These are phyloP conservation scores for Saxidomus purpurata DNA, from an alignment of 1,140 invertebrate genomes.

Conservation along the genomic window DNA sequence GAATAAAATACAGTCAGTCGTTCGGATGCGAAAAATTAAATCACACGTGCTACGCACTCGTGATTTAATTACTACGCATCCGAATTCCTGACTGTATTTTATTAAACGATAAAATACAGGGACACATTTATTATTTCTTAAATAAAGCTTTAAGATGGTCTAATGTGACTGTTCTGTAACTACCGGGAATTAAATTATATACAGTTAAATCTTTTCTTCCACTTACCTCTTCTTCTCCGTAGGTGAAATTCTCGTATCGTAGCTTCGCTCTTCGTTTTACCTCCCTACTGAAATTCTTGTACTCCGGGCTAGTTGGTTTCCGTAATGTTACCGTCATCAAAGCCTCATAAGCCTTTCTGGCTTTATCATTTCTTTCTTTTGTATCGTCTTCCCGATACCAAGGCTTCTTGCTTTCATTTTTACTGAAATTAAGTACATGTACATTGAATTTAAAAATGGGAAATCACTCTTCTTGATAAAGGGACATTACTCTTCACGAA, in stretches of 20 bases:
- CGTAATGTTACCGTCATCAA: conserved; percentile 95
- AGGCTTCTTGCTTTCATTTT: conserved; percentile 89
- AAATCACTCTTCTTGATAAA: not conserved
- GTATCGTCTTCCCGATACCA: conserved; percentile 95
- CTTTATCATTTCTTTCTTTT: conserved; percentile 92
- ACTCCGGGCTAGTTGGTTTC: conserved; percentile 90
- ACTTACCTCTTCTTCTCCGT: conserved; percentile 87
- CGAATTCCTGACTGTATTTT: too few relatives aligned
- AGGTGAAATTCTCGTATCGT: conserved; percentile 92
- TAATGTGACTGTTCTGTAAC: too few relatives aligned
- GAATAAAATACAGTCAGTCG: too few relatives aligned
- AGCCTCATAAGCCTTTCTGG: conserved; percentile 95
- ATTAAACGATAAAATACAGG: too few relatives aligned
- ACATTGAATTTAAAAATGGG: not conserved
- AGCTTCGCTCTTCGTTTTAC: conserved; percentile 93
- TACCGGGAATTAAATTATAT: too few relatives aligned
- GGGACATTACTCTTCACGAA: too few relatives aligned
- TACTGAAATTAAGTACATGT: conserved; percentile 81
- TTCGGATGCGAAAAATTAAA: too few relatives aligned
- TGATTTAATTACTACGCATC: too few relatives aligned
- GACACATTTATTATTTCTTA: too few relatives aligned
- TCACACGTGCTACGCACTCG: too few relatives aligned
- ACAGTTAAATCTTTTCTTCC: too few relatives aligned
- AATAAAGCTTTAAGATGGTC: too few relatives aligned
- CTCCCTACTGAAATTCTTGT: conserved; percentile 90